Evolutionary conservation across 2,888 invertebrate genomes (phyloP), one percentile per base, ranked within the genome.

Genomic region (Rotaria macrura): DNA sequence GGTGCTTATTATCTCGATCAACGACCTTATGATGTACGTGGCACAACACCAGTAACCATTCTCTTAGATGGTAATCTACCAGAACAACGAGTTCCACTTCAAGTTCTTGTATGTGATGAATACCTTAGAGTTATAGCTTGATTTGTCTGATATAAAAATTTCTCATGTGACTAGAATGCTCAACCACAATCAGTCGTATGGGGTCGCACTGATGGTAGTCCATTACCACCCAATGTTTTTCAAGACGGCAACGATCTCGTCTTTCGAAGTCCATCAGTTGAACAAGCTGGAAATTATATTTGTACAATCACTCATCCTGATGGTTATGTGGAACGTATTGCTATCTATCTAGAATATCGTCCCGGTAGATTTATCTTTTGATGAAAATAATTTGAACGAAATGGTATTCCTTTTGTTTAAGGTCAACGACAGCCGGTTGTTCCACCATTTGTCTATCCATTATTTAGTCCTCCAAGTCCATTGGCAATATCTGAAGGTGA

Each of bases 151-250:
- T 34, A 17, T 34, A 34, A 34, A 7, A 9, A 25, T 6, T 25
- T 25, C 25, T 10, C n/a, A 4, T 43, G 12, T n/a, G 7, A 43
- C 43, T 79, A 79, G 79, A 79, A 79, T 79, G n/a, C n/a, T 79
- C 79, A 79, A 43, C 79, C 79, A 79, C 43, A 10, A 43, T 79
- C 79, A 10, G n/a, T 79, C 43, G 79, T 79, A 40, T 79, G 79
- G 79, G 79, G 79, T 43, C 79, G 79, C n/a, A 79, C 79, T 2
- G 79, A 79, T 79, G 79, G 79, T 79, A 43, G 79, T 25, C 43
- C 79, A 43, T 79, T 79, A 43, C 79, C 79, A 43, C 25, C 2
- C 10, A 38, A 20, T 43, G 79, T 79, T 43, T 2, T 25, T 79
- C 79, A 79, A 79, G 79, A 79, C 7, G 79, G 79, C 23, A 79